phyloP scores from a whole-genome alignment of 2,113 vertebrate genomes.

The Microcebus jonahi region DNA sequence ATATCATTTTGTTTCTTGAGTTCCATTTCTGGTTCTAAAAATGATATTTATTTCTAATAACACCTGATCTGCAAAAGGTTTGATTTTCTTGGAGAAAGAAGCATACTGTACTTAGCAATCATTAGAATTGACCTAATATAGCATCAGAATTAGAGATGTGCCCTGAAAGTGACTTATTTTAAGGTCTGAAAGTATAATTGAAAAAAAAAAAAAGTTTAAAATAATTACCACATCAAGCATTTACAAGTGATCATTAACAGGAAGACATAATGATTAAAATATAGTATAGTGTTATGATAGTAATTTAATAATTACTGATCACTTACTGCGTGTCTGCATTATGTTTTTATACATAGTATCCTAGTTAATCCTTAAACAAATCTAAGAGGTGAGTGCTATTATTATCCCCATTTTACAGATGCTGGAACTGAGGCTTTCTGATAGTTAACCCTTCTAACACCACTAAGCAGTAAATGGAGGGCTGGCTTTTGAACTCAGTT shows the following conservation, averaged over 20 bases:
- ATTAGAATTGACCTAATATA: conserved; percentile 27
- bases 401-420: conserved; percentile 65
- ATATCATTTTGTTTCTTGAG: conserved; percentile 37
- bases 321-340: background rate
- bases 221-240: background rate
- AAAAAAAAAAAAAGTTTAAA: background rate
- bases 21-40: conserved; percentile 55
- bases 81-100: conserved; percentile 61
- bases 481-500: background rate
- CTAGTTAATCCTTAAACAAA: background rate
- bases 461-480: background rate
- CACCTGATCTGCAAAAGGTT: conserved; percentile 47
- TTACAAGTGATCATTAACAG: conserved; percentile 22
- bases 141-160: conserved; percentile 3
- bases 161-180: conserved; percentile 41
- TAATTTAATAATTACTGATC: conserved; percentile 13
- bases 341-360: background rate
- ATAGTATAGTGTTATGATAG: background rate
- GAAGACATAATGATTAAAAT: conserved; percentile 49
- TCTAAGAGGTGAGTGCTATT: background rate
- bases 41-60: conserved; percentile 24
- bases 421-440: conserved; percentile 28
- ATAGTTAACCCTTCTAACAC: background rate
- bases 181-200: conserved; percentile 31
- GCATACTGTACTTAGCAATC: conserved; percentile 7